phyloP scores from a whole-genome alignment of 1,140 invertebrate species.

The Neodiprion virginianus region DNA sequence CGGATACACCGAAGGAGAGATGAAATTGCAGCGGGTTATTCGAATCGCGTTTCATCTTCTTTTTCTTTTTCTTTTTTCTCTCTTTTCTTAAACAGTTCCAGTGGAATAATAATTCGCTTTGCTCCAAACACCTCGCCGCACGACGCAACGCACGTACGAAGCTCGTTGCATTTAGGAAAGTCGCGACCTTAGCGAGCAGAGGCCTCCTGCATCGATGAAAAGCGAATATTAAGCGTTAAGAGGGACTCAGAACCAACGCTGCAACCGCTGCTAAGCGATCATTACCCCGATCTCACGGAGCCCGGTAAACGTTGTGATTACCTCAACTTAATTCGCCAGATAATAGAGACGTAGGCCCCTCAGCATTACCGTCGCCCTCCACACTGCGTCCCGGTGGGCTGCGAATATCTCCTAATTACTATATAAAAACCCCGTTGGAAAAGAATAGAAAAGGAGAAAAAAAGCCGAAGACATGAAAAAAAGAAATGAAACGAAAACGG shows the following conservation, averaged over 20 bases:
- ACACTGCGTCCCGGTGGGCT: constrained; percentile 16
- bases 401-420: constrained; percentile 39
- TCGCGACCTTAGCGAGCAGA: neutral
- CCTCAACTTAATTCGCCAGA: constrained; percentile 36
- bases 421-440: constrained; percentile 33
- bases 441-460: neutral
- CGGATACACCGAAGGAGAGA: too few species aligned
- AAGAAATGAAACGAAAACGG: neutral
- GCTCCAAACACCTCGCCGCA: too few species aligned
- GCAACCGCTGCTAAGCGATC: neutral
- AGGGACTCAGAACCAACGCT: neutral
- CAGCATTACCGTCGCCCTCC: neutral
- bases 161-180: neutral
- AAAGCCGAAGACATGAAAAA: neutral
- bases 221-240: neutral
- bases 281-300: constrained; percentile 6
- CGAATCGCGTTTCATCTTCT: too few species aligned
- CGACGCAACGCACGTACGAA: neutral
- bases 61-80: too few species aligned
- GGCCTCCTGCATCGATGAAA: neutral
- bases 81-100: too few species aligned
- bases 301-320: constrained; percentile 34
- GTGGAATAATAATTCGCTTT: too few species aligned
- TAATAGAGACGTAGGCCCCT: constrained; percentile 42
- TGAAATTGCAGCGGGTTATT: too few species aligned